Conservation (phyloP, 2,888 invertebrate genomes). For the Eupithecia exiguata region DNA sequence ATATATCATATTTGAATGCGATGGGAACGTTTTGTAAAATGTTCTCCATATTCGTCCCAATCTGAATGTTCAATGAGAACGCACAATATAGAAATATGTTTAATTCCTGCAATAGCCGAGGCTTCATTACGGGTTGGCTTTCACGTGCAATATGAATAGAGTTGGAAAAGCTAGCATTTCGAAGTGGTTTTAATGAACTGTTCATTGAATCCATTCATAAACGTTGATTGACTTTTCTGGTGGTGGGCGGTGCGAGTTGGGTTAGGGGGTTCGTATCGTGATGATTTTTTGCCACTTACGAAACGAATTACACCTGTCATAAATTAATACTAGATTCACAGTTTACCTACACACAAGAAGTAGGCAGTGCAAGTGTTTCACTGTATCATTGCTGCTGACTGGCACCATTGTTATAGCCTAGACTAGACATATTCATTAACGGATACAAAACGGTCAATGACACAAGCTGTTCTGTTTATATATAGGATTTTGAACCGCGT, state of each 20-base stretch:
- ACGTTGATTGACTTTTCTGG: neutral
- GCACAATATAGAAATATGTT: neutral
- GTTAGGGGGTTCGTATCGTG: neutral
- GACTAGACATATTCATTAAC: constrained; percentile 10
- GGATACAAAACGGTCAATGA: constrained; percentile 53
- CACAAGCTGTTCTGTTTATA: constrained; percentile 45
- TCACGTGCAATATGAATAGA: neutral
- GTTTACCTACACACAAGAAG: neutral
- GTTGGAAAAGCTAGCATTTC: neutral
- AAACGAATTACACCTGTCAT: neutral
- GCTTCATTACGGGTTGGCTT: neutral
- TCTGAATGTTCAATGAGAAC: neutral
- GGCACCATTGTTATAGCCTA: neutral
- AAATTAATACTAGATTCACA: neutral
- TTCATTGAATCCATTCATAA: neutral
- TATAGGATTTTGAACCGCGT: constrained; percentile 53
- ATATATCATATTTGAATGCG: constrained; percentile 1
- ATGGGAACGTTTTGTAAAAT: neutral
- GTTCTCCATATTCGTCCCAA: neutral
- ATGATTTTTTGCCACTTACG: neutral
- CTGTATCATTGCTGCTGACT: neutral
- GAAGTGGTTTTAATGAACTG: neutral
- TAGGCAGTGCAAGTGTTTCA: neutral
- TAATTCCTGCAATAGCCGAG: neutral
- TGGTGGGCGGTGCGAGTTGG: neutral